Base-by-base conservation (phyloP, 2,797 vertebrate species). In the Aselliscus stoliczkanus region DNA sequence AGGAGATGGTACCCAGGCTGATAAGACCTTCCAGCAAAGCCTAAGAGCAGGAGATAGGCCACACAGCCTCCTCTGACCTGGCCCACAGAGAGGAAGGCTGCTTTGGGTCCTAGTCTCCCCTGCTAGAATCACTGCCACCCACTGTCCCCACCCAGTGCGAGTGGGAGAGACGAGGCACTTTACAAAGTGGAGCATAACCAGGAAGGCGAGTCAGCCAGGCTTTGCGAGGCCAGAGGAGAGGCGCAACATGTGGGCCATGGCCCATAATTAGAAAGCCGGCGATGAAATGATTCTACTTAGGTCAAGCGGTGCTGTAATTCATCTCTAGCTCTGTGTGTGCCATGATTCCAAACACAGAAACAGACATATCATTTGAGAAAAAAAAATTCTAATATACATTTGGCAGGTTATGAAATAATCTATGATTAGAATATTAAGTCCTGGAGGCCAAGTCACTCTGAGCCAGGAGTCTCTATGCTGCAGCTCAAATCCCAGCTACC, bases 301-400 rank as follows among this genome's bases (percentile, higher is more conserved):
- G 29, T 60, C 29, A n/a, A 7, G 44, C n/a, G 27, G 37, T 58
- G 58, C 25, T 70, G 5, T 42, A 56, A 64, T 18, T 72, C 34
- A 75, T 21, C 37, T 34, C 44, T 37, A 29, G 5, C 27, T 62
- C 17, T 79, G 39, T 20, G 8, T 7, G 7, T 67, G 23, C 11
- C 52, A 50, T 17, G 92, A 77, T 81, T 82, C 52, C 27, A 91
- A 93, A 85, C 21, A 84, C n/a, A 86, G 34, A 92, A 75, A 87
- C 11, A 62, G 29, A 56, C 18, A 2, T 58, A 77, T 9, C 21
- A 44, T 77, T 82, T 54, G 69, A 7, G 6, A 21, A 37, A 37
- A 25, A 17, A 27, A 13, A 31, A 31, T 31, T 13, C 21, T 60
- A 82, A 76, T 77, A 60, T 7, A 72, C 10, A 72, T 67, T 50